phyloP scores from a whole-genome alignment of 2,797 vertebrate genomes.

The Pantherophis vulpinus region DNA sequence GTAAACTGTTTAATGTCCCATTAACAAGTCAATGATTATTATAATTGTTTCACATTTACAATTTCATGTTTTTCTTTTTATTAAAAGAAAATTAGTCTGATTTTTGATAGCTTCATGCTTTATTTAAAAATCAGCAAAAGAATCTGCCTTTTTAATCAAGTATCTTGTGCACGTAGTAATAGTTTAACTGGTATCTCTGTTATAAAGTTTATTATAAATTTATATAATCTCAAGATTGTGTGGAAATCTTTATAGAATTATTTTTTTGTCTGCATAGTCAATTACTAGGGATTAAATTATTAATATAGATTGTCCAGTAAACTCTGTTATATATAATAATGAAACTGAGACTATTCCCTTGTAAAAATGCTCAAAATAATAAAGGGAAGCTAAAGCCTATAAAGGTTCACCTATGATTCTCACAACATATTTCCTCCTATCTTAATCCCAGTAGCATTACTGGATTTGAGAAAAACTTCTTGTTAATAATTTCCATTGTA shows the following conservation, averaged over 20 bases:
- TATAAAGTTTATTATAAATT: background rate
- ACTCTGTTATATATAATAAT: background rate
- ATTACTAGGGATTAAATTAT: background rate
- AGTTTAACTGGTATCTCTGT: background rate
- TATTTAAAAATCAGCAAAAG: background rate
- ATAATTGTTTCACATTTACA: background rate
- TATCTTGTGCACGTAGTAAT: background rate
- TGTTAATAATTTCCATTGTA: no score
- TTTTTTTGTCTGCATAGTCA: background rate
- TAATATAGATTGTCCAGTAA: background rate
- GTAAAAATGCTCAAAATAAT: background rate
- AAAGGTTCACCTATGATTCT: no score
- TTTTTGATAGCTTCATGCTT: background rate
- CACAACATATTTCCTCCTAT: no score
- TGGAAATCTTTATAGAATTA: background rate
- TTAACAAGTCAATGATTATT: conserved; percentile 1
- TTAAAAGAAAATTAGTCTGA: background rate
- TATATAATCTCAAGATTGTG: background rate
- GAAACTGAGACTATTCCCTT: background rate
- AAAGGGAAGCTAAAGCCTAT: background rate
- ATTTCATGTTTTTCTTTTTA: background rate
- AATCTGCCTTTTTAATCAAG: background rate
- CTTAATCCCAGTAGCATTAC: no score
- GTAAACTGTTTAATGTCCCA: conserved; percentile 36
- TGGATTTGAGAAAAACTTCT: no score